Evolutionary conservation across 2,888 invertebrate genomes (phyloP).

Genomic region (Tipula helvola): DNA sequence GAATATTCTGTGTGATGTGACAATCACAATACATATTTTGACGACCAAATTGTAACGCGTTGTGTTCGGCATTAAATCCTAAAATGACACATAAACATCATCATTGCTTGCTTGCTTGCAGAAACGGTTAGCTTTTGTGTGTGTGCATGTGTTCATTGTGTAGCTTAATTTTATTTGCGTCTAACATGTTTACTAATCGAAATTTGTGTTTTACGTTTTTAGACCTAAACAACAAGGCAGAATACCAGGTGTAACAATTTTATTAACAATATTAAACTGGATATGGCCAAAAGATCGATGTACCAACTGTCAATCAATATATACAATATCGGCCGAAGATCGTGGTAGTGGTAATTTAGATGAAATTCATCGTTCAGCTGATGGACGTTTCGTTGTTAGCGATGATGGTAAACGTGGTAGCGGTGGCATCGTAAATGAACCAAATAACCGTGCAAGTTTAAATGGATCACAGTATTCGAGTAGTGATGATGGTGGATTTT

Average conservation of each 20-base stretch:
- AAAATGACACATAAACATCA: not conserved
- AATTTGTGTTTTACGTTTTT: slow-evolving; percentile 5
- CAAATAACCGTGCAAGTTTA: slow-evolving; percentile 39
- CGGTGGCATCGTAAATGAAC: slow-evolving; percentile 13
- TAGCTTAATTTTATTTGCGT: not conserved
- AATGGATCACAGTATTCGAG: slow-evolving; percentile 45
- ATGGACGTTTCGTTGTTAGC: slow-evolving; percentile 58
- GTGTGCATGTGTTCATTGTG: not conserved
- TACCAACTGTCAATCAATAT: slow-evolving; percentile 39
- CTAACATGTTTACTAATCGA: not conserved
- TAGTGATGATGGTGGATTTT: slow-evolving; percentile 77
- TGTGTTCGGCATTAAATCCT: too few relatives aligned
- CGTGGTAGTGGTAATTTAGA: slow-evolving; percentile 40
- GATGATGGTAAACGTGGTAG: slow-evolving; percentile 24
- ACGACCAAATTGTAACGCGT: not conserved
- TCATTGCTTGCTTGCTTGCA: not conserved
- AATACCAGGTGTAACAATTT: slow-evolving; percentile 82
- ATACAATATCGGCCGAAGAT: slow-evolving; percentile 31
- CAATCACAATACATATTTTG: not conserved
- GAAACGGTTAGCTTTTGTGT: not conserved
- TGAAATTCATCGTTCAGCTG: slow-evolving; percentile 59
- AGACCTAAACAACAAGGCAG: slow-evolving; percentile 81
- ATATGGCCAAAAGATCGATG: slow-evolving; percentile 65
- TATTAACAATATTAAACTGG: slow-evolving; percentile 57
- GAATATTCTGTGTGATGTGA: not conserved